Evolutionary conservation across 2,113 vertebrate genomes (phyloP), one percentile per base, ranked within the genome.

Genomic region (Zapus hudsonius): DNA sequence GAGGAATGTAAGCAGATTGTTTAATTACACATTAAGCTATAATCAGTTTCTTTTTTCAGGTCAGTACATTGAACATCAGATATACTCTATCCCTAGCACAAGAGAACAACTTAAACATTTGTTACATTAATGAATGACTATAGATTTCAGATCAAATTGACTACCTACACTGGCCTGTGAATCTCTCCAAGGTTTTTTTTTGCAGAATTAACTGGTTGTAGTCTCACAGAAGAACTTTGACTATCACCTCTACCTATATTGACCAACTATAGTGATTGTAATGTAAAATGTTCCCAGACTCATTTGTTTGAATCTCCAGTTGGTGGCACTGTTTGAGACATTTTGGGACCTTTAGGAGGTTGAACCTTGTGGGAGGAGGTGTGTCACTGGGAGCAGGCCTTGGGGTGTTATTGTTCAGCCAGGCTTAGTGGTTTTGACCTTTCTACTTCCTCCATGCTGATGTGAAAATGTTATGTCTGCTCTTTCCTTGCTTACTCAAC

Each of bases 151-250:
- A 81, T 87, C 91, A 73, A 95, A 97, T 84, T 95, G 70, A 86
- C 81, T 61, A 64, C n/a, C 84, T 92, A 80, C 75, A 95, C 96
- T 95, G 84, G 38, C 84, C 81, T 96, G 38, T 93, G 96, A 92
- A 96, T 97, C 96, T 97, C 91, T 96, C 69, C 93, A 94, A 64
- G 89, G 96, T 95, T 95, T 96, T 89, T 90, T 96, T 94, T 94
- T 90, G 86, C 95, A 97, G 52, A 88, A 97, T 96, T 96, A 95
- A 96, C 87, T 94, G 91, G 94, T 94, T 89, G 95, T 85, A 87
- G 88, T 97, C 95, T 94, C 89, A 95, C 92, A 93, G 94, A 1
- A 0, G 70, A 82, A 92, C 90, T 89, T 96, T 91, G 25, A 44
- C 33, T 63, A 89, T 94, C 63, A 74, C 79, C 61, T 59, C 61